phyloP scores from a whole-genome alignment of 2,113 vertebrate species.

The Callocephalon fimbriatum region DNA sequence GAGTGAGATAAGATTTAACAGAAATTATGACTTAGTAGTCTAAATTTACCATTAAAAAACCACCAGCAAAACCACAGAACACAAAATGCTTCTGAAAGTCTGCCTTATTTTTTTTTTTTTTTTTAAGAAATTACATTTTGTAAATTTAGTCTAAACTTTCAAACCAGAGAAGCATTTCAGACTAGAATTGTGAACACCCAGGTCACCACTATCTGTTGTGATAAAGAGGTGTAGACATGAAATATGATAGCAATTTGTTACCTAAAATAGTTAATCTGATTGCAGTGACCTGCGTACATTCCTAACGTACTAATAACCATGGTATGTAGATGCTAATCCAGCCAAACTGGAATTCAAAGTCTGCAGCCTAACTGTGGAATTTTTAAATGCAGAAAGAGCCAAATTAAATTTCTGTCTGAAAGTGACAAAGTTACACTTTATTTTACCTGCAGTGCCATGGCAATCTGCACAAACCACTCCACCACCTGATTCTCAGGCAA shows the following conservation, averaged over 20 bases:
- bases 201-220: background rate
- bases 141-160: background rate
- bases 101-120: background rate
- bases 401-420: background rate
- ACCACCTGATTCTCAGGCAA: conserved; percentile 92
- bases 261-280: background rate
- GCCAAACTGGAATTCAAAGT: background rate
- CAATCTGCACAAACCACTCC: conserved; percentile 98
- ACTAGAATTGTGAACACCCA: background rate
- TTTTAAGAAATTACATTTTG: background rate
- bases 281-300: background rate
- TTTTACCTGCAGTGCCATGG: conserved; percentile 95
- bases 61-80: background rate
- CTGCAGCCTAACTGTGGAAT: background rate
- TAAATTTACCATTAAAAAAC: background rate
- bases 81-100: background rate
- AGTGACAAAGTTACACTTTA: background rate
- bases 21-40: background rate
- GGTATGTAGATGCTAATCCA: background rate
- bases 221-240: background rate
- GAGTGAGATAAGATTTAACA: background rate
- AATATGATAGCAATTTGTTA: background rate
- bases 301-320: background rate
- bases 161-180: background rate
- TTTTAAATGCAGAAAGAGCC: background rate